Evolutionary conservation across 2,888 invertebrate species (phyloP).

Genomic region (Sminthurinus aureus): DNA sequence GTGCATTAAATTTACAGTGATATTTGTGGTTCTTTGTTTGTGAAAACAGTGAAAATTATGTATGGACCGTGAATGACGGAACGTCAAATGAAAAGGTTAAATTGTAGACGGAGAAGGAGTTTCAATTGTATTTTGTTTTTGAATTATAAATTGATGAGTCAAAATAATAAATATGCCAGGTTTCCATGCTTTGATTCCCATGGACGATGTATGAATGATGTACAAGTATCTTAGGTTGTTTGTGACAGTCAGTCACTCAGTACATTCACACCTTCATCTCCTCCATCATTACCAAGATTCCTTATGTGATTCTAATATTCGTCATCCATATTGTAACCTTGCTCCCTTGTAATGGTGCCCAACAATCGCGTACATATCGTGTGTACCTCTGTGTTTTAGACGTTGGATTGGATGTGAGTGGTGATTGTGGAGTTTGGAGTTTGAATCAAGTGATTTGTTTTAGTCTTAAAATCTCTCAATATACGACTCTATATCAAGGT

Average conservation of each 20-base stretch:
- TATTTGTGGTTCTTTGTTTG: too few relatives aligned
- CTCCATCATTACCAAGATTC: not conserved
- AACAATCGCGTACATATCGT: not conserved
- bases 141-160: too few relatives aligned
- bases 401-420: too few relatives aligned
- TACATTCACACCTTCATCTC: not conserved
- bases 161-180: too few relatives aligned
- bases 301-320: not conserved
- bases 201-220: too few relatives aligned
- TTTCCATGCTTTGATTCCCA: too few relatives aligned
- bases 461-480: not conserved
- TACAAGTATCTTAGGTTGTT: not conserved
- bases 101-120: too few relatives aligned
- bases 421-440: not conserved
- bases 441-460: not conserved
- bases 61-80: too few relatives aligned
- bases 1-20: too few relatives aligned
- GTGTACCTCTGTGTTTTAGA: not conserved
- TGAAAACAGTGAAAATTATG: too few relatives aligned
- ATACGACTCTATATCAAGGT: not conserved
- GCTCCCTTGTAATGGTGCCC: not conserved
- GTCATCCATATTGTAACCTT: slow-evolving; percentile 19
- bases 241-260: not conserved
- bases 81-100: too few relatives aligned
- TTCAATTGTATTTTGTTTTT: too few relatives aligned